Evolutionary conservation across 2,113 vertebrate genomes (phyloP).

Genomic region (Cyphomyrus plagiostoma): DNA sequence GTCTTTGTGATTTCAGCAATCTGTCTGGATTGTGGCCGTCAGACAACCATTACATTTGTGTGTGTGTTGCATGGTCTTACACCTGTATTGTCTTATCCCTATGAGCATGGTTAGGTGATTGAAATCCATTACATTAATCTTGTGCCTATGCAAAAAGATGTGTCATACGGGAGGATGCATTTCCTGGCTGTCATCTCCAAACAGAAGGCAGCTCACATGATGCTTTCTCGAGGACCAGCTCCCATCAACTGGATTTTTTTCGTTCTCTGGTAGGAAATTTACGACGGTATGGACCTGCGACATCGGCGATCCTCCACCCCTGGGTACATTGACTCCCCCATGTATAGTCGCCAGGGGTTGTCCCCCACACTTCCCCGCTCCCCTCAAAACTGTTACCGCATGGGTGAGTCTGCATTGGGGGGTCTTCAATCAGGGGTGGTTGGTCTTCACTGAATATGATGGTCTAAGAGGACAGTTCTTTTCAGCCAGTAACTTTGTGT

Average conservation of each 20-base stretch:
- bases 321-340: constrained; percentile 82
- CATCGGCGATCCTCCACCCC: constrained; percentile 85
- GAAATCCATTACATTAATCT: neutral
- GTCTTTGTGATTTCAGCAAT: neutral
- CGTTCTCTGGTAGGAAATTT: constrained; percentile 70
- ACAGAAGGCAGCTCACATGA: neutral
- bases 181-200: neutral
- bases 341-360: constrained; percentile 78
- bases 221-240: neutral
- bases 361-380: constrained; percentile 74
- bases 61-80: neutral
- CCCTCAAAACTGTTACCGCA: constrained; percentile 80
- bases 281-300: constrained; percentile 74
- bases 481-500: neutral
- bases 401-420: constrained; percentile 61
- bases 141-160: neutral
- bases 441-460: neutral
- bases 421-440: neutral
- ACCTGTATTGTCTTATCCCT: neutral
- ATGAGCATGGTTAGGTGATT: neutral
- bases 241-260: neutral
- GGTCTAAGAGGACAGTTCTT: neutral
- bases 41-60: neutral
- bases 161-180: neutral
- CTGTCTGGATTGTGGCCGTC: neutral